Evolutionary conservation across 2,888 invertebrate species (phyloP), one percentile per base, ranked within the genome.

Genomic region (Drosophila kuntzei): DNA sequence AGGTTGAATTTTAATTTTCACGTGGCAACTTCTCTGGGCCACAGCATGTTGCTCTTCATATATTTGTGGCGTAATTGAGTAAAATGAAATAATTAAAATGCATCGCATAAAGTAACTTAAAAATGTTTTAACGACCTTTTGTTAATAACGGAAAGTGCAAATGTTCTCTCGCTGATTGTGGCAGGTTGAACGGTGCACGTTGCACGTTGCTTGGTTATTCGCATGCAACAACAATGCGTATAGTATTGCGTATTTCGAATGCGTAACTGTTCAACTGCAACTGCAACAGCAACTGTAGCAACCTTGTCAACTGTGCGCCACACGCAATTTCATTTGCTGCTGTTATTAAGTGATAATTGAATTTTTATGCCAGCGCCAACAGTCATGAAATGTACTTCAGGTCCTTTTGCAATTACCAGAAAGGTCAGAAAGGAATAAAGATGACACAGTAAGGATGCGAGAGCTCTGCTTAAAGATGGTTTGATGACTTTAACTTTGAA

Each of bases 301-400:
- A n/a, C 36, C 9, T 9, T 50, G 57, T 16, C 43, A 59, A 59
- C 58, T 39, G 39, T 59, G 58, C 66, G 36, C 63, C 61, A 57
- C 75, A 68, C 69, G 84, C 84, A 76, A 80, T 83, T 85, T 66
- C 79, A 81, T 87, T 83, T 77, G 66, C 75, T 65, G 49, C 59
- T 73, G 74, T 84, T 87, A 87, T 87, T 82, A 85, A 85, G 86
- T 87, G 86, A 87, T 86, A 86, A 86, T 86, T 86, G 89, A 89
- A 86, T 87, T 86, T 86, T 82, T 84, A 79, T 84, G 87, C 79
- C 84, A 44, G 64, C 73, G 70, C 76, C 62, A 74, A 20, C 54
- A 54, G 50, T 47, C 44, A 53, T 46, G 29, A 71, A 79, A 65
- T 79, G 57, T 55, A 76, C 59, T 65, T 76, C 71, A 62, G 54